Conservation (phyloP, 2,113 vertebrate genomes). For the Tychaedon coryphoeus region DNA sequence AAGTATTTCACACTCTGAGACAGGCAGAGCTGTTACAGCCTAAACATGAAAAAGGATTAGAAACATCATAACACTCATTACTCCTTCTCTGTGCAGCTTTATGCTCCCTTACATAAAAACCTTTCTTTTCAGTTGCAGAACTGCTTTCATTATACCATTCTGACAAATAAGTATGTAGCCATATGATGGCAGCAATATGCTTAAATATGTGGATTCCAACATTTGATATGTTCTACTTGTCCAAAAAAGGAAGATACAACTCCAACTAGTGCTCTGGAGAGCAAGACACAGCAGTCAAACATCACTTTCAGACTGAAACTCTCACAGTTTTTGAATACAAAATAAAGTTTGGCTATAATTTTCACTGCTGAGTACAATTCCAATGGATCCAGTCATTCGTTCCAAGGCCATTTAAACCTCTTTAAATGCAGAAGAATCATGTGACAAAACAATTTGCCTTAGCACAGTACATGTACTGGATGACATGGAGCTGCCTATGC, state of each 20-base stretch:
- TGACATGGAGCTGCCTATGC: not conserved
- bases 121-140: not conserved
- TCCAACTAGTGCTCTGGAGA: not conserved
- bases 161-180: constrained; percentile 23
- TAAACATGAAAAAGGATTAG: not conserved
- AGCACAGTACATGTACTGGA: not conserved
- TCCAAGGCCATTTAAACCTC: not conserved
- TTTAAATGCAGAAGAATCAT: not conserved
- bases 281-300: not conserved
- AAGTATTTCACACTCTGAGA: not conserved
- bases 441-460: not conserved
- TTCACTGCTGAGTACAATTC: not conserved
- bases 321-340: not conserved
- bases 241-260: not conserved
- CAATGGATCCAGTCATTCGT: not conserved
- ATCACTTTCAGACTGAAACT: not conserved
- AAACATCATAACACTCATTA: not conserved
- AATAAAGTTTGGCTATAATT: not conserved
- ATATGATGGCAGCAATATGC: constrained; percentile 62
- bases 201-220: not conserved
- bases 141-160: not conserved
- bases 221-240: not conserved
- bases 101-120: not conserved
- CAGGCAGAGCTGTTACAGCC: not conserved
- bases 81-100: not conserved